Evolutionary conservation across 2,888 invertebrate species (phyloP).

Genomic region (Synanthedon andrenaeformis): DNA sequence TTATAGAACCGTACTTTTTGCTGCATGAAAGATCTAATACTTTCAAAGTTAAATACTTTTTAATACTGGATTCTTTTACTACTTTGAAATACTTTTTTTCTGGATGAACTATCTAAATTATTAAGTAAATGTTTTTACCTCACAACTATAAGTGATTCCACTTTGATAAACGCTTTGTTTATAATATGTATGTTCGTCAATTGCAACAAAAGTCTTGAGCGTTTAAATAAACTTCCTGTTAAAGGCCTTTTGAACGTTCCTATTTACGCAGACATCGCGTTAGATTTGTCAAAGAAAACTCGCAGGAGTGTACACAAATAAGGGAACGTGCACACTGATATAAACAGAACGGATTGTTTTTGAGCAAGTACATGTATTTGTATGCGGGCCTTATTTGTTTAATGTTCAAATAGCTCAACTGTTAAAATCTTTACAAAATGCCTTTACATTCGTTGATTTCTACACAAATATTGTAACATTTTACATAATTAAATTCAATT

Average conservation of each 20-base stretch:
- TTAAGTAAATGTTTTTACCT: too few relatives aligned
- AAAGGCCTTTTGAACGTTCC: slow-evolving; percentile 21
- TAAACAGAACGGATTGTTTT: slow-evolving; percentile 19
- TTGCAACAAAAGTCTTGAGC: slow-evolving; percentile 15
- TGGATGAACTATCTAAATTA: too few relatives aligned
- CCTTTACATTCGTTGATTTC: too few relatives aligned
- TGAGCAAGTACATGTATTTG: slow-evolving; percentile 11
- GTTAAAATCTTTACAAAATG: background rate
- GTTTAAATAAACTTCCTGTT: slow-evolving; percentile 24
- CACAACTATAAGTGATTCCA: background rate
- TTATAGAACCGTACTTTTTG: too few relatives aligned
- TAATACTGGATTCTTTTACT: too few relatives aligned
- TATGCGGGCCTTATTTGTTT: slow-evolving; percentile 4
- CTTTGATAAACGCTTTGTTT: slow-evolving; percentile 15
- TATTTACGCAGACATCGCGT: slow-evolving; percentile 35
- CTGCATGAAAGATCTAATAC: too few relatives aligned
- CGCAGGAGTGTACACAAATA: slow-evolving; percentile 27
- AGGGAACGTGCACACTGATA: slow-evolving; percentile 15
- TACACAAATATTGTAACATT: too few relatives aligned
- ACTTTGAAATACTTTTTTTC: too few relatives aligned
- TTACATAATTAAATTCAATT: too few relatives aligned
- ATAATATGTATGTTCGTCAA: slow-evolving; percentile 7
- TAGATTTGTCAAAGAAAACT: slow-evolving; percentile 48
- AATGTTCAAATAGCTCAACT: slow-evolving; percentile 2
- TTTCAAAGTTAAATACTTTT: too few relatives aligned